Base-by-base conservation (phyloP, 2,797 vertebrate species). In the Epinephelus malabaricus region DNA sequence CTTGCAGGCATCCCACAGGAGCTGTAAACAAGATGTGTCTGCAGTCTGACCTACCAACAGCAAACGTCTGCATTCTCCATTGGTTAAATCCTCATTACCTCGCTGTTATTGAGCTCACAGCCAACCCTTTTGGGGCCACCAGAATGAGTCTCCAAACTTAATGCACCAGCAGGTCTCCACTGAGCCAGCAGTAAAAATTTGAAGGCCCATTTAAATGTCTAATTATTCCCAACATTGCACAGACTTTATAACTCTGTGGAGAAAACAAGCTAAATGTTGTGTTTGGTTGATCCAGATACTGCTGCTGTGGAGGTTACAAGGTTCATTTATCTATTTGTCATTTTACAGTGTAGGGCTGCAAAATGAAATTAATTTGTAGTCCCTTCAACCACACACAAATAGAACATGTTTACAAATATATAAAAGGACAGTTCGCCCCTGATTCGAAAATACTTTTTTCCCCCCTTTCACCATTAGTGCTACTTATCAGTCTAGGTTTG, bases 51-150 rank as follows among this genome's bases (percentile, higher is more conserved):
- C 70, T 0, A 27, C 5, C 1, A 82, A 81, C 60, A 82, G 85
- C 78, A 49, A 76, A 76, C 82, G 86, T 88, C 83, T 86, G 86
- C 87, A 74, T 64, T 86, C 85, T 88, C 59, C 71, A 45, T 79
- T 82, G 76, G 84, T 81, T 85, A 64, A 79, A 73, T 86, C 70
- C 81, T 92, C 87, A 73, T 92, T 88, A 92, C n/a, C 61, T 73
- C 40, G 17, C 46, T 25, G 45, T 69, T 72, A 88, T 86, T 76
- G 68, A 14, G 19, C 86, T 58, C 77, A 60, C 60, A 19, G 74
- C 38, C 75, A 63, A 21, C 17, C 40, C 79, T 46, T 64, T 4
- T 13, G 80, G 56, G 68, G 80, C 62, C 63, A 59, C 63, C 19
- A 51, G 45, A 64, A 45, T 18, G 30, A 18, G 79, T 40, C 65